These are phyloP conservation scores for Caradrina kadenii DNA, from an alignment of 2,888 invertebrate species.

Conservation along the genomic window DNA sequence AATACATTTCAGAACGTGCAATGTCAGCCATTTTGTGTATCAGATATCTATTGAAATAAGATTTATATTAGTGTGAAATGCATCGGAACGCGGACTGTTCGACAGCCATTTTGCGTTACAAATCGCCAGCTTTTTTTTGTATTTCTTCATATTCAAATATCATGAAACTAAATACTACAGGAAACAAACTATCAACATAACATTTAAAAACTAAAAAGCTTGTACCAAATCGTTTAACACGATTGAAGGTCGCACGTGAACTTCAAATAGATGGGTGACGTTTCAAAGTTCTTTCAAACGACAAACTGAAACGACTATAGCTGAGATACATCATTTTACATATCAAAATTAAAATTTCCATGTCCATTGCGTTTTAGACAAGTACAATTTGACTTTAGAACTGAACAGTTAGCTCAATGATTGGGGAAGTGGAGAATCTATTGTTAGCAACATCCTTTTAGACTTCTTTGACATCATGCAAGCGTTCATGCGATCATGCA, in stretches of 20 bases:
- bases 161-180: slow-evolving; percentile 37
- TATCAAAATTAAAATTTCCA: background rate
- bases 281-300: slow-evolving; percentile 39
- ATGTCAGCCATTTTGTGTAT: too few relatives aligned
- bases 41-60: too few relatives aligned
- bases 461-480: slow-evolving; percentile 9
- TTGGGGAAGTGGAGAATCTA: slow-evolving; percentile 7
- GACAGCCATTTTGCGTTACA: too few relatives aligned
- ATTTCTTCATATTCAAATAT: background rate
- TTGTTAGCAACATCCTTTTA: slow-evolving; percentile 29
- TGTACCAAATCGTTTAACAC: slow-evolving; percentile 33
- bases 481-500: slow-evolving; percentile 19
- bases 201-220: slow-evolving; percentile 34
- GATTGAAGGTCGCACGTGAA: slow-evolving; percentile 51
- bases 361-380: background rate
- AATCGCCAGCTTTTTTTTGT: background rate
- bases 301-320: slow-evolving; percentile 29
- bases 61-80: background rate
- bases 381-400: background rate
- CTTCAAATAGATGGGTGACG: slow-evolving; percentile 59
- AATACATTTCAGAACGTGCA: too few relatives aligned
- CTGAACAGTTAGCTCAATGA: slow-evolving; percentile 1
- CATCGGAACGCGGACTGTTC: too few relatives aligned
- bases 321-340: slow-evolving; percentile 26
- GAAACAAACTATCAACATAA: slow-evolving; percentile 27